A percentile compares a stretch with the other conserved stretches of the same genome.
These are phyloP conservation scores for Lichenostomus cassidix DNA, from an alignment of 2,113 vertebrate genomes.

Conservation along the genomic window DNA sequence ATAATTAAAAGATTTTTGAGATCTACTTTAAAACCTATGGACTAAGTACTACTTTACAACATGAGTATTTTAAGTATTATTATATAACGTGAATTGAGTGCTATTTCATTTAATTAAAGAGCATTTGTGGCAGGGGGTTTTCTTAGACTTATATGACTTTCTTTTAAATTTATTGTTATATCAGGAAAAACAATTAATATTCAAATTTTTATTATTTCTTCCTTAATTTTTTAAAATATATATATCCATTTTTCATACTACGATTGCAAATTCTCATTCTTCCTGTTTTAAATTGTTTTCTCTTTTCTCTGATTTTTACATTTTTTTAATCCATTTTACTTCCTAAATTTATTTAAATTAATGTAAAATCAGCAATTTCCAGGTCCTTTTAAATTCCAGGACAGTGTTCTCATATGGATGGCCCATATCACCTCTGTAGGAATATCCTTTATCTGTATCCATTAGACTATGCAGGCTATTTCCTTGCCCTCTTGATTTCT, in stretches of 20 bases:
- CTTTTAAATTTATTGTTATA: neutral
- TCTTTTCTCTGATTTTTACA: neutral
- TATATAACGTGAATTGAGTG: neutral
- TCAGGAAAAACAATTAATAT: neutral
- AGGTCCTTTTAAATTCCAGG: neutral
- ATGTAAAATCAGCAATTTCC: neutral
- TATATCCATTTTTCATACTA: neutral
- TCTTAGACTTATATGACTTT: neutral
- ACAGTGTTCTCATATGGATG: fast-evolving
- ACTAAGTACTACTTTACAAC: neutral
- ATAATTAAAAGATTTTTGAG: neutral
- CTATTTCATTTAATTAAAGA: neutral
- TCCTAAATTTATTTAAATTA: neutral
- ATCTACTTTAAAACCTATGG: neutral
- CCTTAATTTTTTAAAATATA: neutral
- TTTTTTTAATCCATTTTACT: neutral
- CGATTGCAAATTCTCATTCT: neutral
- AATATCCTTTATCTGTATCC: neutral
- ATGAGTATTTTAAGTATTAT: neutral
- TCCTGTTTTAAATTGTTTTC: neutral
- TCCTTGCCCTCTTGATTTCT: neutral
- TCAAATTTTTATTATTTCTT: neutral
- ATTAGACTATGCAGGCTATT: neutral
- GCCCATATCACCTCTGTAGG: neutral
- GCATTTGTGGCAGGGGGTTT: neutral